Base-by-base conservation (phyloP, 2,797 vertebrate genomes). In the Podarcis lilfordi region DNA sequence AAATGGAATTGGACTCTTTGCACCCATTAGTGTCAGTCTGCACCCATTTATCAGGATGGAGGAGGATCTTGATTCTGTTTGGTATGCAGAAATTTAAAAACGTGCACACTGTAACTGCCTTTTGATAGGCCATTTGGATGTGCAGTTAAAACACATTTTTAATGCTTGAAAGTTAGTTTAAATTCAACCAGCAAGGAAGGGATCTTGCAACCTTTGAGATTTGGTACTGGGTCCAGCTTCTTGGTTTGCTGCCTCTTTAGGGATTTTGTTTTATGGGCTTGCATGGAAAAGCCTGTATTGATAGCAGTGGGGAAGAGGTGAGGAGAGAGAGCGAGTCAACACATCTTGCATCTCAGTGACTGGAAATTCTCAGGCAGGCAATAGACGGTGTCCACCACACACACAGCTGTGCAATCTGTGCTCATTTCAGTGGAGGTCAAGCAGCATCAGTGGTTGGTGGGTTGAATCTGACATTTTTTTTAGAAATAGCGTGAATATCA, bases 401-500 rank as follows among this genome's bases (percentile, higher is more conserved):
- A 32, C 27, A 5, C 8, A 11, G 72, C n/a, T 64, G 32, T 61
- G 45, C 40, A 21, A 7, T 32, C 27, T 72, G 5, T 43, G 19
- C 75, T 68, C 2, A 6, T 78, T 8, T 45, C 29, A 15, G 27
- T 25, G 45, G n/a, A 37, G 15, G 43, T 35, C 25, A 11, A 8
- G 50, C 29, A 50, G 55, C 82, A 75, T 13, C 11, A 19, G 2
- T 19, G 17, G 1, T 5, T 43, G 69, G 10, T 27, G 40, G 59
- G 23, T 35, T 2, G 2, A 68, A 23, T 32, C 80, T n/a, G 27
- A 17, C 50, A 11, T 59, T 88, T 79, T 91, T 66, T 94, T 91
- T 89, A 93, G 92, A 89, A 92, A 93, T 95, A 95, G 95, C 96
- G 95, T 93, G 84, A 96, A 75, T 96, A 95, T 95, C 95, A 95